Base-by-base conservation (phyloP, 2,888 invertebrate species). In the Cephus pulcher region DNA sequence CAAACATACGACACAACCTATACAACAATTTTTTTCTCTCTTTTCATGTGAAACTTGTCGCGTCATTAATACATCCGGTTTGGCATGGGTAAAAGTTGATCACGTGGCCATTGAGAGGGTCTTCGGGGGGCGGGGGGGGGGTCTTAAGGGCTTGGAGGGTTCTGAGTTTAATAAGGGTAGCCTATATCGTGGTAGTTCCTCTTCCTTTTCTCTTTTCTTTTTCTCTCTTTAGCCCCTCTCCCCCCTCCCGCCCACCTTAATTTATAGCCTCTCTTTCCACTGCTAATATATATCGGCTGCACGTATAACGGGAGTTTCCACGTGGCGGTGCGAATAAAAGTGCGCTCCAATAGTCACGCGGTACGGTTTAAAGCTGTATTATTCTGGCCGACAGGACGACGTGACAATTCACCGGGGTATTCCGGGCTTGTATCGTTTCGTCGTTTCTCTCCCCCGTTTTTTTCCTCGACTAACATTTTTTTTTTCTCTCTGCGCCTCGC, bases 401-500 rank as follows among this genome's bases (percentile, higher is more conserved):
- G 56, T 56, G 56, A 56, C 56, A 56, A 56, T 56, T 56, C 56
- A 23, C 56, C 56, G 9, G 56, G 23, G 56, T 15, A 56, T 56
- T 56, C 56, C 23, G 56, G 56, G 56, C 56, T 56, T 23, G 56
- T 56, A 9, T 56, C 33, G 37, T 74, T 69, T 37, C 37, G 23
- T 71, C 32, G 56, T 35, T n/a, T 35, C 12, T 37, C 15, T 6
- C 34, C 11, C 23, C 11, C 2, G n/a, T 23, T 23, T 56, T 74
- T 33, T 33, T 4, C 71, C 23, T 34, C 34, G 75, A 69, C 34
- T 56, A 34, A 78, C 34, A 33, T 34, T 70, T 40, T 76, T 75
- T 75, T 78, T 75, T 73, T 73, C 30, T 73, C 74, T 73, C 74
- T 32, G 34, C 71, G 30, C 23, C 71, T 71, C 34, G 34, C 30